These are phyloP conservation scores for Lycocorax pyrrhopterus DNA, from an alignment of 2,113 vertebrate genomes.

Conservation along the genomic window DNA sequence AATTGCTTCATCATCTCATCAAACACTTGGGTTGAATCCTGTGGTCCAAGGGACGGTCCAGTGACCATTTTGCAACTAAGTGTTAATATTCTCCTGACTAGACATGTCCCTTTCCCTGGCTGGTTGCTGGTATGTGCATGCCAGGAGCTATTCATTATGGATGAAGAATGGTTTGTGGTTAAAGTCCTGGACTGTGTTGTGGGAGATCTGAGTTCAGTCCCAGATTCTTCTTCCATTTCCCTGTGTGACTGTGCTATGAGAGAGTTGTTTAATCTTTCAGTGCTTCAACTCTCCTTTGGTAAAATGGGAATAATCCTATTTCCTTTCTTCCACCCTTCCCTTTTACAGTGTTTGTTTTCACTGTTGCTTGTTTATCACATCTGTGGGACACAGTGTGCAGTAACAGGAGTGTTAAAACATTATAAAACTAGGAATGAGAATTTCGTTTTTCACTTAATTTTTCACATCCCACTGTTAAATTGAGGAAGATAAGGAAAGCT, in stretches of 20 bases:
- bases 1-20: neutral
- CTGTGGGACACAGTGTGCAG: neutral
- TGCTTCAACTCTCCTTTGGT: neutral
- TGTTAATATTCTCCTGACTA: slow-evolving; percentile 30
- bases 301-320: slow-evolving; percentile 16
- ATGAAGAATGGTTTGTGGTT: slow-evolving; percentile 53
- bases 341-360: slow-evolving; percentile 5
- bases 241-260: slow-evolving; percentile 1
- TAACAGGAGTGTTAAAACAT: neutral
- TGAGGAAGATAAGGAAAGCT: neutral
- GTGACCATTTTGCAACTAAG: neutral
- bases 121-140: neutral
- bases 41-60: neutral
- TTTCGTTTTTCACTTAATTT: neutral
- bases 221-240: slow-evolving; percentile 51
- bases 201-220: slow-evolving; percentile 41
- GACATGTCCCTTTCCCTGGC: slow-evolving; percentile 55
- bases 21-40: neutral
- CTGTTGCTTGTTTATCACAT: neutral
- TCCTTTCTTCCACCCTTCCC: slow-evolving; percentile 25
- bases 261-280: neutral
- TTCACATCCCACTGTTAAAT: neutral
- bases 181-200: slow-evolving; percentile 38
- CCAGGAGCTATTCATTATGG: slow-evolving; percentile 50
- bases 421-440: neutral